Conservation (phyloP, 2,888 invertebrate species). For the Zaprionus lineosus region DNA sequence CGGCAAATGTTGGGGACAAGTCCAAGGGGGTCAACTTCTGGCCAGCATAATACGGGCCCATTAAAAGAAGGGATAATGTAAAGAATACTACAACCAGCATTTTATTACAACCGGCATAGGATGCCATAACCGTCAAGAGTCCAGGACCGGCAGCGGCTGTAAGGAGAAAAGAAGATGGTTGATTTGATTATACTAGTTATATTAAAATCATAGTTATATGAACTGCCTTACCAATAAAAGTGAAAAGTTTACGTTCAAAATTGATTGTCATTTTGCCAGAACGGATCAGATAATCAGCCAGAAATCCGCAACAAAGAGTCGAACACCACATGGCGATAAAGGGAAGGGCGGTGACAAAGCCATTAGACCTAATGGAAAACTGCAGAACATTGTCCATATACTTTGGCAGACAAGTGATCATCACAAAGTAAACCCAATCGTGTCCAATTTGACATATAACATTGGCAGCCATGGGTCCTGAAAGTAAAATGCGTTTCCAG, state of each 20-base stretch:
- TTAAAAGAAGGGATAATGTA: conserved; percentile 86
- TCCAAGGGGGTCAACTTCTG: conserved; percentile 87
- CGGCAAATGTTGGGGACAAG: conserved; percentile 86
- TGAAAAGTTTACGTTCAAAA: conserved; percentile 86
- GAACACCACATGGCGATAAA: conserved; percentile 85
- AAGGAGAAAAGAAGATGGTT: background rate
- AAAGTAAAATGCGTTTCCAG: conserved; percentile 87
- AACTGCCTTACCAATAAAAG: conserved; percentile 84
- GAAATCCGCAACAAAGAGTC: conserved; percentile 84
- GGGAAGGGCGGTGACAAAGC: conserved; percentile 84
- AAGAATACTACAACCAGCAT: conserved; percentile 85
- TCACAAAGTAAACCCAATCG: conserved; percentile 86
- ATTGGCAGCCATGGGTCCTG: conserved; percentile 87
- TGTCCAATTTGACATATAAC: conserved; percentile 87
- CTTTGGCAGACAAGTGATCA: conserved; percentile 86
- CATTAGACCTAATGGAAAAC: conserved; percentile 85
- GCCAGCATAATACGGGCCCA: conserved; percentile 87
- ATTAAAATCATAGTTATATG: background rate
- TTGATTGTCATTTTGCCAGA: conserved; percentile 84
- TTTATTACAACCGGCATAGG: conserved; percentile 86
- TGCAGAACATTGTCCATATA: conserved; percentile 85
- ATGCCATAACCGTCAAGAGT: conserved; percentile 86
- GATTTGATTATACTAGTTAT: background rate
- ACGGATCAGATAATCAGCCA: conserved; percentile 87
- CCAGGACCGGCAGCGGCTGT: conserved; percentile 85